Evolutionary conservation across 2,888 invertebrate genomes (phyloP).

Genomic region (Eudemis profundana): DNA sequence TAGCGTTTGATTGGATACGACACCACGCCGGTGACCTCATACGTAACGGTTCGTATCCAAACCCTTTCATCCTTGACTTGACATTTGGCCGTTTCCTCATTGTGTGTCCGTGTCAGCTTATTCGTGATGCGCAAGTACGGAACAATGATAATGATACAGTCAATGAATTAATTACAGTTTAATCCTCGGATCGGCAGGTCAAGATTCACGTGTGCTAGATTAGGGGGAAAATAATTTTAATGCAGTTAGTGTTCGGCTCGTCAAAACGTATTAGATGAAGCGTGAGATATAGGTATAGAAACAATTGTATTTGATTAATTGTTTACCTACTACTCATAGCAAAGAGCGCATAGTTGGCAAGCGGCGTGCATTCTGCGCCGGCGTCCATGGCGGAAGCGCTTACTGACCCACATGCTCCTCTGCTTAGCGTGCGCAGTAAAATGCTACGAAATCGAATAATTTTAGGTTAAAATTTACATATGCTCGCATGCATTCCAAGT

Average conservation of each 20-base stretch:
- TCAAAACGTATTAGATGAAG: neutral
- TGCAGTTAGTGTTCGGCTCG: neutral
- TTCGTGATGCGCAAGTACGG: constrained; percentile 21
- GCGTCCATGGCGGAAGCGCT: constrained; percentile 66
- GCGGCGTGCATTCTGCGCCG: constrained; percentile 58
- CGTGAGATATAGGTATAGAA: neutral
- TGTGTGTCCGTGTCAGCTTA: constrained; percentile 6
- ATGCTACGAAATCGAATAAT: constrained; percentile 44
- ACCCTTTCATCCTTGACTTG: constrained; percentile 34
- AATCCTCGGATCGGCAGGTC: constrained; percentile 66
- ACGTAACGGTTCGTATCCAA: neutral
- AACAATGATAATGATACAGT: constrained; percentile 11
- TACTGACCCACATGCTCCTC: constrained; percentile 64
- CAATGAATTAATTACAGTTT: constrained; percentile 65
- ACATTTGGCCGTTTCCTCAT: constrained; percentile 34
- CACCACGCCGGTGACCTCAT: neutral
- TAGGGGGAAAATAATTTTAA: neutral
- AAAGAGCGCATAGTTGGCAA: constrained; percentile 62
- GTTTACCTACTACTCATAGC: constrained; percentile 25
- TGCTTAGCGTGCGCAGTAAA: constrained; percentile 56
- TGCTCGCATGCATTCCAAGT: constrained; percentile 36
- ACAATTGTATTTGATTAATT: constrained; percentile 21
- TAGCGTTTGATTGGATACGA: neutral
- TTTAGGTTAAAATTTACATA: constrained; percentile 45
- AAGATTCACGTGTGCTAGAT: constrained; percentile 63